Percentiles rank a stretch among this genome's conserved stretches.
phyloP scores from a whole-genome alignment of 2,113 vertebrate species.

The Alces alces region DNA sequence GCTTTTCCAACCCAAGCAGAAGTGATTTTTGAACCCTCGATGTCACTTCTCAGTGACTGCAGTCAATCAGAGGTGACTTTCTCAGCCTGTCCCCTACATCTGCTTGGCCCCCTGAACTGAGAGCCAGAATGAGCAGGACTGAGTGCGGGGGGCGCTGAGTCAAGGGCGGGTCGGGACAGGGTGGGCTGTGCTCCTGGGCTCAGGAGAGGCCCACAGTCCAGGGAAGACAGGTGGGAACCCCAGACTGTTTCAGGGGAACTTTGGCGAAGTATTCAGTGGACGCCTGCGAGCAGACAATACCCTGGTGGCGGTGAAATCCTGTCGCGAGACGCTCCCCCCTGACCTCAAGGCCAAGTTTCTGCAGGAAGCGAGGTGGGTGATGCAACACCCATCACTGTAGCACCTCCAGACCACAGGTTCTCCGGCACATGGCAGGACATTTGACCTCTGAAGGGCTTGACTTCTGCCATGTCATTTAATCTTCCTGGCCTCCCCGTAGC shows the following conservation, averaged over 20 bases:
- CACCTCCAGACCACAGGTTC: fast-evolving
- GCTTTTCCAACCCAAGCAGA: background rate
- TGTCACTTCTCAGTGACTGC: background rate
- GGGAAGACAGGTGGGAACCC: background rate
- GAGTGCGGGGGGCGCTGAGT: fast-evolving
- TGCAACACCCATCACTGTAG: fast-evolving
- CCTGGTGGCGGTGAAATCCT: conserved; percentile 92
- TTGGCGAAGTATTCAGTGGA: conserved; percentile 95
- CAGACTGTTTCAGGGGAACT: conserved; percentile 89
- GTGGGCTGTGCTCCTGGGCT: too few relatives aligned
- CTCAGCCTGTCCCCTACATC: fast-evolving
- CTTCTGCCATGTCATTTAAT: fast-evolving
- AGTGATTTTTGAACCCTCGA: background rate
- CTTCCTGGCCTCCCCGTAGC: background rate
- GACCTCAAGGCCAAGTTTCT: conserved; percentile 96
- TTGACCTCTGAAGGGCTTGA: background rate
- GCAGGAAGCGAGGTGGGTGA: conserved; percentile 92
- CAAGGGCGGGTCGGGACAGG: background rate
- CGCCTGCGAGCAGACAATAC: conserved; percentile 88
- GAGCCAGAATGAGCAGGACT: background rate
- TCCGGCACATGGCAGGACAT: fast-evolving
- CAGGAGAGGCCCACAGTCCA: background rate
- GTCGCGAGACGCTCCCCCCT: conserved; percentile 90
- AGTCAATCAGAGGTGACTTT: background rate
- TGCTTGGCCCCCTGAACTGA: background rate